phyloP scores from a whole-genome alignment of 1,140 invertebrate species.

The Drosophila orena region DNA sequence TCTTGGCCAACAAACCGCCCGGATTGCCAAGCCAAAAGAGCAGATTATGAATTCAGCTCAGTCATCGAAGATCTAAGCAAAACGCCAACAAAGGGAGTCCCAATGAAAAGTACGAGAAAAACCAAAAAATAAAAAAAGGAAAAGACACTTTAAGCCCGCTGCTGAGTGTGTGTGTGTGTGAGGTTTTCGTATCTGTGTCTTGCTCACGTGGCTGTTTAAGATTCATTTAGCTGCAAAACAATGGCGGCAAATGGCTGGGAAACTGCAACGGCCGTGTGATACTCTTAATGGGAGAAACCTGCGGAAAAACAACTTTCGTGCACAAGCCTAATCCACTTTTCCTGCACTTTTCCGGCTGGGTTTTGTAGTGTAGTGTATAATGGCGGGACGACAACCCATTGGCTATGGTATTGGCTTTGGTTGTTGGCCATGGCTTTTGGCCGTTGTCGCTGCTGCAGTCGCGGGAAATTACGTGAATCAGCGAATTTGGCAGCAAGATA shows the following conservation, averaged over 20 bases:
- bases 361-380: constrained; percentile 33
- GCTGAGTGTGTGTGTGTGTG: neutral
- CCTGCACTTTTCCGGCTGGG: constrained; percentile 10
- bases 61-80: constrained; percentile 55
- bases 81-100: constrained; percentile 13
- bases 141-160: constrained; percentile 34
- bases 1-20: constrained; percentile 14
- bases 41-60: constrained; percentile 54
- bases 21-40: constrained; percentile 10
- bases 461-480: constrained; percentile 59
- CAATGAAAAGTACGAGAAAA: constrained; percentile 31
- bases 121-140: constrained; percentile 20
- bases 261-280: constrained; percentile 27
- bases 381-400: constrained; percentile 28
- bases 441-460: constrained; percentile 43
- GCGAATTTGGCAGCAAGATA: constrained; percentile 66
- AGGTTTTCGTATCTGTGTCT: constrained; percentile 24
- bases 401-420: constrained; percentile 25
- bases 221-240: constrained; percentile 59
- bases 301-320: constrained; percentile 20
- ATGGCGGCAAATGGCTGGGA: constrained; percentile 18
- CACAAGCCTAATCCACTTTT: constrained; percentile 14
- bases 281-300: constrained; percentile 12
- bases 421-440: constrained; percentile 21
- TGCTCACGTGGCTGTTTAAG: constrained; percentile 48